Evolutionary conservation across 1,140 invertebrate genomes (phyloP), one percentile per base, ranked within the genome.

Genomic region (Brevipalpus yothersi): DNA sequence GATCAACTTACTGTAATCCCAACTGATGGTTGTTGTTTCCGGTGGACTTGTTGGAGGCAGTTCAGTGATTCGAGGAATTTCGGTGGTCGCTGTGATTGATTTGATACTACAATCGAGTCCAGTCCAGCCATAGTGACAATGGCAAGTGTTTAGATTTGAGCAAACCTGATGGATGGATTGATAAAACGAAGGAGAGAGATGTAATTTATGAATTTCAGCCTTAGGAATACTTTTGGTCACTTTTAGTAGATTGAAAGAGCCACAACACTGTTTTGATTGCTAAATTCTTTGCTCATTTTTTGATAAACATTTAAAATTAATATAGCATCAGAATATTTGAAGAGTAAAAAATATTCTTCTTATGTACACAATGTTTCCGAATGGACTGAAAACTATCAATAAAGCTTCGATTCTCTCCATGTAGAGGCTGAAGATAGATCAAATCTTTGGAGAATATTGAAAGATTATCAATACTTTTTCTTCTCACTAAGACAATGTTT

Each of bases 111-210:
- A 96, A 72, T 94, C 89, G 3, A 78, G 71, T 23, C 88, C 89
- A 41, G 77, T 80, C 87, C 86, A 96, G 55, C 89, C 88, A 56
- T 74, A 71, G 66, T 85, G 75, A 75, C 93, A 97, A 68, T 85
- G 83, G 72, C 93, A 96, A 63, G 81, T 83, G 71, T 91, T 90
- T 47, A 80, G 73, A 70, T 93, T 95, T 2, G 91, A 91, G 72
- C 93, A 97, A 54, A 84, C 79, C 89, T 94, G 72, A 49, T n/a
- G 21, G 10, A n/a, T 19, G 12, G 49, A n/a, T 51, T 1, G 12
- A n/a, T 51, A 3, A 13, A 51, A 3, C 1, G 3, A 19, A 51
- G 3, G 5, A 2, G 13, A 51, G 10, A 17, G 2, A n/a, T 2
- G n/a, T 51, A 51, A 51, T 45, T 4, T 9, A 45, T 15, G 15